phyloP scores from a whole-genome alignment of 2,888 invertebrate genomes.

The Megamerina dolium region DNA sequence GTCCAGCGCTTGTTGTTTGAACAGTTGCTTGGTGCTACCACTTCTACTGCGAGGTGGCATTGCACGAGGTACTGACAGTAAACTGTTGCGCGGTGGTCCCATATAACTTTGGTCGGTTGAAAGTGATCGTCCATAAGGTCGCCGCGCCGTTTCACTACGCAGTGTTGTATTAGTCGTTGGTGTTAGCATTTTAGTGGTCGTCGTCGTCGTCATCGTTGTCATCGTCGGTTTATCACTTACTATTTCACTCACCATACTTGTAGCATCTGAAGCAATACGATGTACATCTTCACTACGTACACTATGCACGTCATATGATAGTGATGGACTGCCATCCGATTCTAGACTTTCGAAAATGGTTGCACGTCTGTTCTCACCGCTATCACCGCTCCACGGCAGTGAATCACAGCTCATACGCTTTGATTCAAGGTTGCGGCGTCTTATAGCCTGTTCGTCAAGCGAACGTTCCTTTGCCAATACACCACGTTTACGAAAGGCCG shows the following conservation, averaged over 20 bases:
- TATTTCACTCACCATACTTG: slow-evolving; percentile 22
- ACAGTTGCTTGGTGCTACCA: slow-evolving; percentile 55
- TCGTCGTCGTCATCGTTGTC: slow-evolving; percentile 13
- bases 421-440: slow-evolving; percentile 54
- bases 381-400: slow-evolving; percentile 44
- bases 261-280: slow-evolving; percentile 13
- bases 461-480: slow-evolving; percentile 48
- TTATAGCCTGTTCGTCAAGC: slow-evolving; percentile 49
- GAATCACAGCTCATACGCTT: slow-evolving; percentile 50
- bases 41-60: slow-evolving; percentile 49
- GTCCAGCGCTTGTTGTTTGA: slow-evolving; percentile 55
- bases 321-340: slow-evolving; percentile 37
- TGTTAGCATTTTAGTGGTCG: slow-evolving; percentile 12
- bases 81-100: slow-evolving; percentile 29
- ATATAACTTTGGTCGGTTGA: slow-evolving; percentile 42
- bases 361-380: slow-evolving; percentile 39
- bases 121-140: slow-evolving; percentile 41
- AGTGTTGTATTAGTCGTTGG: slow-evolving; percentile 13
- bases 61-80: slow-evolving; percentile 44
- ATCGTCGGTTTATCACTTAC: slow-evolving; percentile 24
- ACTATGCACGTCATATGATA: slow-evolving; percentile 38
- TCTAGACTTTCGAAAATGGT: slow-evolving; percentile 49
- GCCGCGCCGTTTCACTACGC: slow-evolving; percentile 16
- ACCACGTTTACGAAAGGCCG: slow-evolving; percentile 44
- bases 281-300: slow-evolving; percentile 41